Conservation (phyloP, 1,140 invertebrate species). For the Hermetia illucens region DNA sequence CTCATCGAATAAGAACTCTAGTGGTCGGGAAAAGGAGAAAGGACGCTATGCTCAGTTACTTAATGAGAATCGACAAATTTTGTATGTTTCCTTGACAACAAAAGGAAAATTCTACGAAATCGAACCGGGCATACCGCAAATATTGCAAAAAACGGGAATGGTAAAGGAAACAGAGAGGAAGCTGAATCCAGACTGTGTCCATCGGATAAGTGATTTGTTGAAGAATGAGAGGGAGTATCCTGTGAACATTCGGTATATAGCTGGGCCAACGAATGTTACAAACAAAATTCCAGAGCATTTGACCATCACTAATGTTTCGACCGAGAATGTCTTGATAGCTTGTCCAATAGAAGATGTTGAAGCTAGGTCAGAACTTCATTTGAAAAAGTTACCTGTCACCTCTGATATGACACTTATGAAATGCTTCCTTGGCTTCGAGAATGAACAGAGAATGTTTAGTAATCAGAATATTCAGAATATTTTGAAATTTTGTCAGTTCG, state of each 20-base stretch:
- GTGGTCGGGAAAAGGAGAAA: conserved; percentile 26
- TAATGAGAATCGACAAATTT: conserved; percentile 25
- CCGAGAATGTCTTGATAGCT: conserved; percentile 24
- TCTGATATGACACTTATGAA: conserved; percentile 35
- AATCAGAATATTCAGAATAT: conserved; percentile 43
- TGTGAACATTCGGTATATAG: conserved; percentile 22
- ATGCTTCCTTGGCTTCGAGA: conserved; percentile 39
- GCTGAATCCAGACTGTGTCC: conserved; percentile 28
- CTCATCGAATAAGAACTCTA: conserved; percentile 1
- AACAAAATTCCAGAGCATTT: conserved; percentile 20
- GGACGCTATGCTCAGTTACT: conserved; percentile 27
- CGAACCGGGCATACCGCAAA: conserved; percentile 24
- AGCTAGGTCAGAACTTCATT: conserved; percentile 15
- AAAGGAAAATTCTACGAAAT: conserved; percentile 30
- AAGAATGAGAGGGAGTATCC: conserved; percentile 19
- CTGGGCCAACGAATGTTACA: conserved; percentile 13
- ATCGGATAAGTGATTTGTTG: conserved; percentile 21
- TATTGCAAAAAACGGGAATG: conserved; percentile 19
- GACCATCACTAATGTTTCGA: conserved; percentile 20
- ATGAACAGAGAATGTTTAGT: conserved; percentile 41
- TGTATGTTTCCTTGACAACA: conserved; percentile 26
- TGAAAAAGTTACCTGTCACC: conserved; percentile 32
- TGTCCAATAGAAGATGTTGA: conserved; percentile 27
- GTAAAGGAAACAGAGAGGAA: conserved; percentile 14
- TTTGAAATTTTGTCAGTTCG: conserved; percentile 44